phyloP scores from a whole-genome alignment of 2,113 vertebrate genomes.

The Brachyistius frenatus region DNA sequence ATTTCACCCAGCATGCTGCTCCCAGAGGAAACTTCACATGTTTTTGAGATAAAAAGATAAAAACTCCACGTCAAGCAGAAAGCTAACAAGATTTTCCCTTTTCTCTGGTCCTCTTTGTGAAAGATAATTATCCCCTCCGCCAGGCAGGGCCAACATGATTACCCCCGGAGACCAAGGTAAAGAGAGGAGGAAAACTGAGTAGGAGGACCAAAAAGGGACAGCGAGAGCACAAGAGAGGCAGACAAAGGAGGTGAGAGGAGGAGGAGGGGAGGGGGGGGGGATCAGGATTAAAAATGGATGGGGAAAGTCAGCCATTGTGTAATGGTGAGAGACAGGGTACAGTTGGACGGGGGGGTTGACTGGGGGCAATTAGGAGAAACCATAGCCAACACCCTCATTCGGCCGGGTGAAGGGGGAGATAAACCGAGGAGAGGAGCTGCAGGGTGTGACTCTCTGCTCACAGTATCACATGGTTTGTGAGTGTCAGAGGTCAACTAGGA shows the following conservation, averaged over 20 bases:
- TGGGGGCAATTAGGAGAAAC: slow-evolving; percentile 78
- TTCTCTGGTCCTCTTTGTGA: background rate
- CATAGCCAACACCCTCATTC: slow-evolving; percentile 56
- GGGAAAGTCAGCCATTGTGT: slow-evolving; percentile 72
- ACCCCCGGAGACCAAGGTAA: slow-evolving; percentile 12
- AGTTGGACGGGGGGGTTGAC: slow-evolving; percentile 23
- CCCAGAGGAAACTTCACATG: background rate
- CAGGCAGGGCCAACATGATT: slow-evolving; percentile 60
- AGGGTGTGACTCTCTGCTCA: slow-evolving; percentile 15
- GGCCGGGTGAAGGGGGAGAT: background rate
- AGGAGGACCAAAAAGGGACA: background rate
- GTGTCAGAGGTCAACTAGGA: slow-evolving; percentile 34
- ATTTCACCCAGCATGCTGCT: background rate
- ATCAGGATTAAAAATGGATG: slow-evolving; percentile 79
- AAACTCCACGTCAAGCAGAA: background rate
- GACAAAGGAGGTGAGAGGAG: background rate
- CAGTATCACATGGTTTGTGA: slow-evolving; percentile 15
- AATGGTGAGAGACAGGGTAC: slow-evolving; percentile 69
- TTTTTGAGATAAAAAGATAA: background rate
- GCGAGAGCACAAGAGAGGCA: background rate
- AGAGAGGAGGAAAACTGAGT: background rate
- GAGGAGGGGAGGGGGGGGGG: background rate
- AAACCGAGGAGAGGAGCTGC: background rate
- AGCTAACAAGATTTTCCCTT: background rate
- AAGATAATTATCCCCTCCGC: slow-evolving; percentile 18